Conservation (phyloP, 2,888 invertebrate genomes). For the Lithophane socia region DNA sequence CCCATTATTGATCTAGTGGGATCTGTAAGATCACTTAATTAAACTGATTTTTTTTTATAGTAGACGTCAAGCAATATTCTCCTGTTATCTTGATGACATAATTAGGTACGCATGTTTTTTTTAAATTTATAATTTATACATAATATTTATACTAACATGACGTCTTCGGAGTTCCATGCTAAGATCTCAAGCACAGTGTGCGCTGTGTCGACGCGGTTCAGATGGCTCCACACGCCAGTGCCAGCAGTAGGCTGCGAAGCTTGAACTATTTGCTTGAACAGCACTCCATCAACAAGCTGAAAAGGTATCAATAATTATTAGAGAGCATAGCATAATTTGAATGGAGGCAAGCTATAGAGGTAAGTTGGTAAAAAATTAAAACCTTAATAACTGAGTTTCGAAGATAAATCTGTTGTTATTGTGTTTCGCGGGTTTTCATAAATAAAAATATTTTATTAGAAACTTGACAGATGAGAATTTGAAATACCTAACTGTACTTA, state of each 20-base stretch:
- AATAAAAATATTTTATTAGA: background rate
- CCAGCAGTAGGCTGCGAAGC: constrained; percentile 79
- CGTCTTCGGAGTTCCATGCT: constrained; percentile 92
- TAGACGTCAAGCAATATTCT: background rate
- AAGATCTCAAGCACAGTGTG: constrained; percentile 93
- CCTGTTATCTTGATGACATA: background rate
- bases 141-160: constrained; percentile 90
- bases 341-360: background rate
- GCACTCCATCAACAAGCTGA: constrained; percentile 88
- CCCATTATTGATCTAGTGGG: background rate
- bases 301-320: constrained; percentile 57
- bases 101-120: too few species aligned
- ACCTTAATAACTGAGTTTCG: background rate
- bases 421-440: background rate
- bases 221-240: constrained; percentile 73
- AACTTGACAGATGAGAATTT: background rate
- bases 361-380: background rate
- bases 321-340: background rate
- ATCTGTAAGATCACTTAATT: background rate
- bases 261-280: constrained; percentile 92
- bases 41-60: background rate
- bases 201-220: constrained; percentile 80
- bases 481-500: background rate
- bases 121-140: too few species aligned
- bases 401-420: background rate